A percentile compares a stretch with the other conserved stretches of the same genome.
These are phyloP conservation scores for Rhipidura dahli DNA, from an alignment of 2,113 vertebrate species.

Conservation along the genomic window DNA sequence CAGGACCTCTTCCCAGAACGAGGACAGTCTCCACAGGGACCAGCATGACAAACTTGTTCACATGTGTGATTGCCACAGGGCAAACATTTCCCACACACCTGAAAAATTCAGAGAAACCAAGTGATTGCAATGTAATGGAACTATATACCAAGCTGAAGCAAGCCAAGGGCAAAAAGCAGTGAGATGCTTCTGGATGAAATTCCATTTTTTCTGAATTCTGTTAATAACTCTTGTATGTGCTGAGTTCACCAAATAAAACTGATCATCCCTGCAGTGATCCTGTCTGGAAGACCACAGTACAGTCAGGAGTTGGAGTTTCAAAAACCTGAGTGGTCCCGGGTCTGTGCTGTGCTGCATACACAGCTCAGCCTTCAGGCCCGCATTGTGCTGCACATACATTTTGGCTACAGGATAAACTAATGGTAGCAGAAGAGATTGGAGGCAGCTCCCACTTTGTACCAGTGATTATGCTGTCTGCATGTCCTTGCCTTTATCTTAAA, in stretches of 20 bases:
- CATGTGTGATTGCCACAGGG: constrained; percentile 93
- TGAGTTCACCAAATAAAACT: neutral
- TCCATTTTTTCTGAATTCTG: neutral
- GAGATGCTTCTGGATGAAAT: neutral
- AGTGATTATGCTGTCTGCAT: neutral
- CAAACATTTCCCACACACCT: constrained; percentile 85
- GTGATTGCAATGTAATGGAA: neutral
- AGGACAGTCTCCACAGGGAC: constrained; percentile 88
- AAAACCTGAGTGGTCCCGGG: neutral
- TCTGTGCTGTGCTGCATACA: neutral
- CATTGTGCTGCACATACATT: neutral
- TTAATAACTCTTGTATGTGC: neutral
- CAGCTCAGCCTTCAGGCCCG: neutral
- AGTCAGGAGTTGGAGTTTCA: neutral
- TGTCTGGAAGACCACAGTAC: neutral
- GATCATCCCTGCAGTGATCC: neutral
- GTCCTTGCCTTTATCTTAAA: neutral
- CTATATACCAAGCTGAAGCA: neutral
- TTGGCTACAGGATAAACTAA: neutral
- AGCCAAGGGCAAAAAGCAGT: neutral
- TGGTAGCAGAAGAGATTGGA: neutral
- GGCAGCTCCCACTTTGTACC: neutral
- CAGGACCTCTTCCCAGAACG: constrained; percentile 89
- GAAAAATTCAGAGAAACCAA: constrained; percentile 6
- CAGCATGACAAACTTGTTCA: constrained; percentile 85